Evolutionary conservation across 2,113 vertebrate genomes (phyloP), one percentile per base, ranked within the genome.

Genomic region (Panthera leo): DNA sequence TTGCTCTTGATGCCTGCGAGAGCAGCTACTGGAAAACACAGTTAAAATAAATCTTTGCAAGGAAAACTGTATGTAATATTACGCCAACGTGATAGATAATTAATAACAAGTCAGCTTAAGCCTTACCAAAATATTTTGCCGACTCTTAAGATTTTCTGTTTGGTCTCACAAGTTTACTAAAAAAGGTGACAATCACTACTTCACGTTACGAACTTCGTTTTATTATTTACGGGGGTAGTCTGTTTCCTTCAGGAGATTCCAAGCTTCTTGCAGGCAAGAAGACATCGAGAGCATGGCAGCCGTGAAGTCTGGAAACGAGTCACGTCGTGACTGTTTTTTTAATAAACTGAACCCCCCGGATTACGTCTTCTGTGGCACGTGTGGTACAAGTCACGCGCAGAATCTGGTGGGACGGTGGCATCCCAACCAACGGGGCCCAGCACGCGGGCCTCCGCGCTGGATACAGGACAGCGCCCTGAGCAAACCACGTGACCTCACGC

Each of bases 401-500:
- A 23, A 31, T 5, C 1, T n/a, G 23, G 2, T 6, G 6, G 36
- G 9, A 16, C 67, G 0, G 39, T 1, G 2, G 61, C 1, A 1
- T 15, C 71, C 39, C 4, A 13, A 2, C 7, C 4, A 3, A 2
- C 0, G 11, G 18, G 21, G 39, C n/a, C 6, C 13, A 7, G 48
- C 1, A 25, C 29, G 0, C 14, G 7, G 10, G 31, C 23, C 61
- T 31, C 2, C 0, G 23, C 0, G 0, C 0, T 4, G 14, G 0
- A 5, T 19, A 23, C 9, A 58, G 25, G 36, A 45, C 25, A 2
- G 85, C 5, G 42, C 12, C 2, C 21, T 8, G n/a, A 78, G 15
- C 45, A 53, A 2, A 4, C 4, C 1, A 0, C 0, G 0, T 45
- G 19, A 70, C 0, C 0, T 12, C 61, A 5, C 2, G 0, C 7